phyloP scores from a whole-genome alignment of 92 coral and sea anemone genomes.

The Paragorgia papillata region DNA sequence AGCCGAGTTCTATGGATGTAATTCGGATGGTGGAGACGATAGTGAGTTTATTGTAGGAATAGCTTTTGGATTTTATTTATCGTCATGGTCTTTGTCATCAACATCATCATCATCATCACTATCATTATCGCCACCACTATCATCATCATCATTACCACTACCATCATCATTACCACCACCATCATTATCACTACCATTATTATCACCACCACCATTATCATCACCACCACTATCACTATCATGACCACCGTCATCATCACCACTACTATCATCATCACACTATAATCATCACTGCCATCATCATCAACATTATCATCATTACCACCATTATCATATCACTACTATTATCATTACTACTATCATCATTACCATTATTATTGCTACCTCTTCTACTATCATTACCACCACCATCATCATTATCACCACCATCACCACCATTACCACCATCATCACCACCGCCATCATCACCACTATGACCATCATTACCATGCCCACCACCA shows the following conservation, averaged over 20 bases:
- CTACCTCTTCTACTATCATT: no score
- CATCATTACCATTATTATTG: no score
- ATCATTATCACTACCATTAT: not conserved
- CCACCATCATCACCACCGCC: not conserved
- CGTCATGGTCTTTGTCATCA: not conserved
- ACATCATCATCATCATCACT: no score
- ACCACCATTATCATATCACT: no score
- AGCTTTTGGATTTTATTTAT: not conserved
- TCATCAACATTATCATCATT: no score
- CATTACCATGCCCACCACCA: not conserved
- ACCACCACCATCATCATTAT: no score
- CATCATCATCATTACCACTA: not conserved
- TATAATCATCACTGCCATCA: not conserved
- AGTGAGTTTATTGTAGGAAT: constrained; percentile 50
- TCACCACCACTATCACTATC: no score
- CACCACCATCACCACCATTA: no score
- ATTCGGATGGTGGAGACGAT: constrained; percentile 89
- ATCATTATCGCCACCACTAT: not conserved
- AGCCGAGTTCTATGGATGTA: constrained; percentile 89
- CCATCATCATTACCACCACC: not conserved
- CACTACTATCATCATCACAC: not conserved
- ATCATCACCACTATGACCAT: not conserved
- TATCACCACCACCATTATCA: not conserved
- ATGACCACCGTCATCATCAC: no score
- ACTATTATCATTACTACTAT: no score